Conservation (phyloP, 2,888 invertebrate genomes). For the Nomada goodeniana region DNA sequence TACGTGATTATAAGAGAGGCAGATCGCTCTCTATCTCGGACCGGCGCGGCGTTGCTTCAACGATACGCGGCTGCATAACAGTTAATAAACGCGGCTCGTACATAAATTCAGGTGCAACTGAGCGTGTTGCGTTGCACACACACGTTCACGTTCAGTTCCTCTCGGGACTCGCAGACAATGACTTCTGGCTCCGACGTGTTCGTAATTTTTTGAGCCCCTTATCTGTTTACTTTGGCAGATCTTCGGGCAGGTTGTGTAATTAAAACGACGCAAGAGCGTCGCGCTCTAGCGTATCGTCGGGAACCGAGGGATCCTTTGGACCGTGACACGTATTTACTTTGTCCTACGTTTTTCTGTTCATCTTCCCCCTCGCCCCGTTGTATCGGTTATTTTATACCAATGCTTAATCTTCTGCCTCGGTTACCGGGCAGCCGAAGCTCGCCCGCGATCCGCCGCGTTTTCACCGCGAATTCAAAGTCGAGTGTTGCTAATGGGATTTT, state of each 20-base stretch:
- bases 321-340: not conserved
- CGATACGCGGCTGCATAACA: slow-evolving; percentile 40
- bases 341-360: not conserved
- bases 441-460: slow-evolving; percentile 8
- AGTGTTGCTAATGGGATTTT: slow-evolving; percentile 46
- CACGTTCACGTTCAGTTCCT: slow-evolving; percentile 15
- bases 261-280: slow-evolving; percentile 46
- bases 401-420: slow-evolving; percentile 26
- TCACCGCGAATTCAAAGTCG: slow-evolving; percentile 20
- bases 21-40: slow-evolving; percentile 67
- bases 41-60: slow-evolving; percentile 31
- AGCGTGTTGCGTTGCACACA: slow-evolving; percentile 24
- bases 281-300: not conserved
- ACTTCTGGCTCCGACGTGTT: slow-evolving; percentile 44
- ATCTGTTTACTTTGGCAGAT: slow-evolving; percentile 68
- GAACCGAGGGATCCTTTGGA: slow-evolving; percentile 1
- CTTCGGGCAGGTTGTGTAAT: slow-evolving; percentile 60
- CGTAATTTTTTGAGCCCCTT: slow-evolving; percentile 63
- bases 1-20: slow-evolving; percentile 67
- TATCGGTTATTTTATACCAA: slow-evolving; percentile 15
- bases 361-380: no score
- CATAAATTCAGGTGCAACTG: slow-evolving; percentile 46
- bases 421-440: slow-evolving; percentile 19
- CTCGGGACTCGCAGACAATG: slow-evolving; percentile 39
- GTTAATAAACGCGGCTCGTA: slow-evolving; percentile 38